Evolutionary conservation across 2,797 vertebrate species (phyloP), one percentile per base, ranked within the genome.

Genomic region (Lateolabrax maculatus): DNA sequence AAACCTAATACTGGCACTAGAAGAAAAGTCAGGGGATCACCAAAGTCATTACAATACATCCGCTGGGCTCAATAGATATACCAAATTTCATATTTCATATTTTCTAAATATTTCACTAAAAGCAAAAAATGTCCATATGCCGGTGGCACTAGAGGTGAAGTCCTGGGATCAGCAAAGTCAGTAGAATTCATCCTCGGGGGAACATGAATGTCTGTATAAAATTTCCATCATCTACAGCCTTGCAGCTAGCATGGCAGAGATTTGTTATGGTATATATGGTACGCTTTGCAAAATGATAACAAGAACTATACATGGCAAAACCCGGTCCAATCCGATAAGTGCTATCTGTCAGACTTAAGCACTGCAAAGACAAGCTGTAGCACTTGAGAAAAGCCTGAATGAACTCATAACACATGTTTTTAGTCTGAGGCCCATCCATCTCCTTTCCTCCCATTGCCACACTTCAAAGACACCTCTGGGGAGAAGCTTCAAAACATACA

Each of bases 381-480:
- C 39, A 27, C 31, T 67, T 46, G 62, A 64, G 57, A 53, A 81
- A 79, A 77, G 53, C 65, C 72, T 77, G 70, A 88, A 79, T 80
- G 66, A 85, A 89, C 57, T 72, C 62, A 64, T 80, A 66, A 27
- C 76, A 76, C 43, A 27, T 86, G 84, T 85, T 87, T 87, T 72
- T 52, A 77, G 86, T 91, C 86, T 87, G 85, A 80, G 41, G 79
- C 87, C 82, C 73, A 61, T 84, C 84, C 67, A 19, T 81, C 71
- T 89, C 75, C 76, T 60, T 34, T 60, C 74, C 82, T 86, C 71
- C 89, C 81, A 83, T 75, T 66, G 77, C 77, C 88, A 81, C 84
- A 89, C 90, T 90, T 90, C 92, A 93, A 91, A 89, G 87, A 68
- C 19, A 1, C 80, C 89, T 88, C 89, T 39, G 64, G 87, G 80